Evolutionary conservation across 2,113 vertebrate species (phyloP), one percentile per base, ranked within the genome.

Genomic region (Phrynocephalus versicolor): DNA sequence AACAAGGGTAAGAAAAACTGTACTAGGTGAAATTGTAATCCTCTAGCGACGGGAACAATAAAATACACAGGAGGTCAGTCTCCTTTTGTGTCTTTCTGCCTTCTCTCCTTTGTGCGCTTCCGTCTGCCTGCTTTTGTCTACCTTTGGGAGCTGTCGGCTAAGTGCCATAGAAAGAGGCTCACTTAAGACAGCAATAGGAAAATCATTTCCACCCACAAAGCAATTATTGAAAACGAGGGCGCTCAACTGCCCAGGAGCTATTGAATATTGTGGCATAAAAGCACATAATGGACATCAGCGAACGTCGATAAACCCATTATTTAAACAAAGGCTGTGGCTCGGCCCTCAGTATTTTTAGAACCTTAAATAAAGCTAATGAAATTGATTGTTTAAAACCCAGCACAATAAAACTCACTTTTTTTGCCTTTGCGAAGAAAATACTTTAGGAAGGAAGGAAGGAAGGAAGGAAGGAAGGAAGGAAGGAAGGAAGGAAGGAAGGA

Each of bases 301-400:
- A 60, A 30, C 30, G 81, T 77, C 81, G 25, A 87, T 87, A 79
- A 87, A 78, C 23, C 74, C 55, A 12, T 79, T 62, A 62, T 83
- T 78, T 83, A 55, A 83, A 82, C 75, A 82, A 78, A 70, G 51
- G 57, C 39, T 25, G 30, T 25, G 45, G 74, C 30, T n/a, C 72
- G 65, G 81, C 41, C 76, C 55, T 74, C 10, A 4, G 62, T 73
- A 81, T 74, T 67, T 86, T 81, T 86, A 81, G 70, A 86, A 51
- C 37, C 55, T 65, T 86, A 72, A 74, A 74, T 65, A 81, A 86
- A 73, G 37, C 41, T 51, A 65, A 81, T 73, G 70, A 39, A 64
- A 86, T 79, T 85, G 78, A 86, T 73, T 64, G 70, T 35, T 81
- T 35, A 81, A 90, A 95, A 95, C 95, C 1, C 88, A 41, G 37